Conservation (phyloP, 2,888 invertebrate species). For the Cinara cedri region DNA sequence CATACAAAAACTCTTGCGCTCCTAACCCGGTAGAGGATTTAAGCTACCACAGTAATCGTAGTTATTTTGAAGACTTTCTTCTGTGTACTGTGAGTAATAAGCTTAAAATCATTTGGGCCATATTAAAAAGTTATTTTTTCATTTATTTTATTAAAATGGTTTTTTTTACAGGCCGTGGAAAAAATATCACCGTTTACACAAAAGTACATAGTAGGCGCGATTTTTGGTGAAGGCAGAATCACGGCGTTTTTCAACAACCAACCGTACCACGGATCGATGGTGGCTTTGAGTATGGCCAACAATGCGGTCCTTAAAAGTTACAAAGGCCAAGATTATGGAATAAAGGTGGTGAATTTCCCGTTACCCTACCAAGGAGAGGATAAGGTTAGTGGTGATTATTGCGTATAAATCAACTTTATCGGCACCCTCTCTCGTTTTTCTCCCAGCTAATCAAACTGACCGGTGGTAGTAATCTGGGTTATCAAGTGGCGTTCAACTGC, state of each 20-base stretch:
- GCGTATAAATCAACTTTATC: not conserved
- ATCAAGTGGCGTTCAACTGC: conserved; percentile 72
- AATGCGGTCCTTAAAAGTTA: conserved; percentile 68
- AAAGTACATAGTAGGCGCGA: conserved; percentile 68
- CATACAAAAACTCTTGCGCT: conserved; percentile 32
- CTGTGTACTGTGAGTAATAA: not conserved
- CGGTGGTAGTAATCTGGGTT: conserved; percentile 64
- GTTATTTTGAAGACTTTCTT: conserved; percentile 28
- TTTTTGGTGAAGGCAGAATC: conserved; percentile 64
- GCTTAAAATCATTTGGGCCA: no score
- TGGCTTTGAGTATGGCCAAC: conserved; percentile 71
- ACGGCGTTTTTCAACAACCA: conserved; percentile 81
- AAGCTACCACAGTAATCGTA: not conserved
- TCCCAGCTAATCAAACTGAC: conserved; percentile 59
- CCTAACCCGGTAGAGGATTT: conserved; percentile 41
- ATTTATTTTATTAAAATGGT: not conserved
- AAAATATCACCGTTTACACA: conserved; percentile 62
- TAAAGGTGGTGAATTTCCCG: conserved; percentile 71
- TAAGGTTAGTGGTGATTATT: conserved; percentile 62
- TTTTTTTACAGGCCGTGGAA: conserved; percentile 61
- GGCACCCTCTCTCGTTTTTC: not conserved
- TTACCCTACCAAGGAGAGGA: conserved; percentile 70
- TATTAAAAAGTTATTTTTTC: no score
- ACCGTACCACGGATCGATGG: conserved; percentile 75
- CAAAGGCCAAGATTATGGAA: conserved; percentile 61